Conservation (phyloP, 2,888 invertebrate genomes). For the Epistrophe grossulariae region DNA sequence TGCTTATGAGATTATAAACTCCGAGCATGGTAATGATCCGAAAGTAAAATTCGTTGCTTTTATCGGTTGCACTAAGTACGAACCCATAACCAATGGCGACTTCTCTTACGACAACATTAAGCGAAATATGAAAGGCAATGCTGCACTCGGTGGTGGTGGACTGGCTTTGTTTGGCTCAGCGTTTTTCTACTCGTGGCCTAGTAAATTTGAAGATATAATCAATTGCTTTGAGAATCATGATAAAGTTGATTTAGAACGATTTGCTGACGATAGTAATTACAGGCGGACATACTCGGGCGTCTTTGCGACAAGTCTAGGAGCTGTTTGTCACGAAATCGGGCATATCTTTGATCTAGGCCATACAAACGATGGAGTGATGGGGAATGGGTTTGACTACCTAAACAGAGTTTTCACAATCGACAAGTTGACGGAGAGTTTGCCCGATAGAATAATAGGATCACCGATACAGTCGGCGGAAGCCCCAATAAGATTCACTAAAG, state of each 20-base stretch:
- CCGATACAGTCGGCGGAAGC: not conserved
- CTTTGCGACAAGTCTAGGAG: conserved; percentile 95
- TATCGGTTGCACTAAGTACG: conserved; percentile 93
- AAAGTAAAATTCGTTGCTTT: conserved; percentile 94
- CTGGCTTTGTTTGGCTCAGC: conserved; percentile 95
- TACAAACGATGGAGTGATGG: conserved; percentile 96
- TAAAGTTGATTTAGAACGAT: conserved; percentile 88
- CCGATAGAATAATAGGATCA: conserved; percentile 79
- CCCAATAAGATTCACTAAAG: conserved; percentile 80
- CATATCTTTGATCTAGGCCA: conserved; percentile 98
- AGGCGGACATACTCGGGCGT: conserved; percentile 94
- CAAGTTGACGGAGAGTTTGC: conserved; percentile 83
- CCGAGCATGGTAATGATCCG: conserved; percentile 86
- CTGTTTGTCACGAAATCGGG: conserved; percentile 94
- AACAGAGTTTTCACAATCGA: conserved; percentile 90
- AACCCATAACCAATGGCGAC: conserved; percentile 86
- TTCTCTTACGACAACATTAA: conserved; percentile 89
- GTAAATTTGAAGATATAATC: conserved; percentile 88
- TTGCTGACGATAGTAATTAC: conserved; percentile 97
- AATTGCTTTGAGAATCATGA: conserved; percentile 83
- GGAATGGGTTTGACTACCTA: conserved; percentile 93
- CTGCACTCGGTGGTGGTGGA: conserved; percentile 96
- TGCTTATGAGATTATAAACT: conserved; percentile 93
- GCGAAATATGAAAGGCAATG: conserved; percentile 90
- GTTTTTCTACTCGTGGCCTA: conserved; percentile 96